phyloP scores from a whole-genome alignment of 2,888 invertebrate species.

The Saturnia japonica region DNA sequence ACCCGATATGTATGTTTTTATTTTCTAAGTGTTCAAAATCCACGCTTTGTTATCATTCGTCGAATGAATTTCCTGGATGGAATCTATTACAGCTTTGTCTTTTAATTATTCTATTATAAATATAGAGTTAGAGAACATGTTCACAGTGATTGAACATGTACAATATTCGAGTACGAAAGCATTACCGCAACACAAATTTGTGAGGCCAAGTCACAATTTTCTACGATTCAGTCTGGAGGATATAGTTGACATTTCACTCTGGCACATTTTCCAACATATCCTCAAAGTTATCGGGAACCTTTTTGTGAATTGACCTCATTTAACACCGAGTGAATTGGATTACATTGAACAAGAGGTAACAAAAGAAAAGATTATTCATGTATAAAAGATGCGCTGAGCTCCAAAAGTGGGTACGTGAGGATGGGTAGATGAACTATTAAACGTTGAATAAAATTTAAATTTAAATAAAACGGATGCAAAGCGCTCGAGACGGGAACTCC shows the following conservation, averaged over 20 bases:
- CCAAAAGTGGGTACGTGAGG: conserved; percentile 25
- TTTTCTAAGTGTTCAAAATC: neutral
- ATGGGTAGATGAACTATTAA: conserved; percentile 33
- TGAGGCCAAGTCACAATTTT: neutral
- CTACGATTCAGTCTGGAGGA: neutral
- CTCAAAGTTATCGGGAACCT: neutral
- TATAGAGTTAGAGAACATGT: no score
- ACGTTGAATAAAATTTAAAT: conserved; percentile 38
- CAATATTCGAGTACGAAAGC: neutral
- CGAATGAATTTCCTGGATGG: neutral
- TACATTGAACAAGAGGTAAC: neutral
- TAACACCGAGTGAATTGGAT: neutral
- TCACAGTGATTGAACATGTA: neutral
- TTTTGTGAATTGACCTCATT: neutral
- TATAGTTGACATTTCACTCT: neutral
- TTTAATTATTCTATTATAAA: no score
- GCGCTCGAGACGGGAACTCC: conserved; percentile 18
- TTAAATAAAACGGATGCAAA: conserved; percentile 30
- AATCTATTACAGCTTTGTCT: neutral
- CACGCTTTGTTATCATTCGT: neutral
- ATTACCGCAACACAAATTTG: no score
- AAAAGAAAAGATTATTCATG: conserved; percentile 38
- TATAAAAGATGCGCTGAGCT: conserved; percentile 35
- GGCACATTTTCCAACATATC: neutral
- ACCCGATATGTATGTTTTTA: neutral